Evolutionary conservation across 2,888 invertebrate genomes (phyloP), one percentile per base, ranked within the genome.

Genomic region (Tromatobia lineatoria): DNA sequence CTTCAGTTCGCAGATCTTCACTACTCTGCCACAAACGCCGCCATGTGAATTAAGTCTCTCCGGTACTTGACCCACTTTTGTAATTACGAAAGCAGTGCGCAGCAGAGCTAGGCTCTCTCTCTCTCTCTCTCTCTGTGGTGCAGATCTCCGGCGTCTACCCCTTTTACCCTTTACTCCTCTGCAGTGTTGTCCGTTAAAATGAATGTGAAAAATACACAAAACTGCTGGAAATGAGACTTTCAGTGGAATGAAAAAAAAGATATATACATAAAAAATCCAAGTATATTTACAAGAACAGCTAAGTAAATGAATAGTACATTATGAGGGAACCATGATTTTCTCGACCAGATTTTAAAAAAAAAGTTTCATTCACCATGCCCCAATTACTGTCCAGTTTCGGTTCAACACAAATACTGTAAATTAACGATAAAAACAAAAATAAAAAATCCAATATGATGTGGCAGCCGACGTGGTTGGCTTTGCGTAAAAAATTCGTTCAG

Each of bases 21-120:
- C 13, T 20, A 18, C 38, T 78, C 69, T 11, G 77, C 50, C 38
- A 61, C 78, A 61, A 70, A 70, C 54, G 75, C 66, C 70, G 83
- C 47, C 85, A 85, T 66, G 85, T 50, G 69, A 67, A 85, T 81
- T 80, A 85, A 85, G 81, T 81, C 81, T 81, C 78, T 59, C 66
- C 81, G 77, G 84, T 81, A 69, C 84, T 84, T 64, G 81, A 84
- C 81, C 84, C 75, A 84, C 57, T 84, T 84, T 59, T 23, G 81
- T 84, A 84, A 84, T 84, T 81, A 84, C 57, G 76, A 59, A 66
- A 64, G 71, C 69, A 64, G 64, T 64, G 47, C 61, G 59, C 70
- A 61, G 57, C 61, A 8, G 54, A 34, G 59, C 59, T 57, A 59
- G n/a, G 61, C 38, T 69, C 34, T 59, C 25, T 70, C 47, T 47